Conservation (phyloP, 2,113 vertebrate species). For the Cavia porcellus region DNA sequence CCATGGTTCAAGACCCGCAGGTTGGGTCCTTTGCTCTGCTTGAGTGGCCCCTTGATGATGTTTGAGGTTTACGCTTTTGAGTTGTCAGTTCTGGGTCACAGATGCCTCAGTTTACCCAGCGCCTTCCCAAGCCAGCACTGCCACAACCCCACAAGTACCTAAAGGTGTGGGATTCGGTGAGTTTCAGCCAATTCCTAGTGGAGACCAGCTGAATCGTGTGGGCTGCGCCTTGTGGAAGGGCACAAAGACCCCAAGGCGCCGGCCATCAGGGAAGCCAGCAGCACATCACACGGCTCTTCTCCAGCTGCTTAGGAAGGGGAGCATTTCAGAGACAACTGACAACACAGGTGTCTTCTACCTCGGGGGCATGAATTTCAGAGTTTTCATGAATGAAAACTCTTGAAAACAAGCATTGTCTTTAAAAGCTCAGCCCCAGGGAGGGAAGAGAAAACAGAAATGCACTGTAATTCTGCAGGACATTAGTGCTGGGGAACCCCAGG, state of each 20-base stretch:
- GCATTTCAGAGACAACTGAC: background rate
- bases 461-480: rapidly evolving
- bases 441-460: too few relatives aligned
- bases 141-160: rapidly evolving
- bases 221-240: background rate
- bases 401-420: background rate
- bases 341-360: background rate
- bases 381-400: background rate
- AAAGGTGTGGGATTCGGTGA: background rate
- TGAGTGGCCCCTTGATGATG: background rate
- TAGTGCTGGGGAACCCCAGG: background rate
- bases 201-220: background rate
- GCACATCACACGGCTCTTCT: background rate
- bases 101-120: rapidly evolving
- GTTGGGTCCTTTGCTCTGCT: rapidly evolving
- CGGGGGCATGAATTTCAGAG: background rate
- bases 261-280: background rate
- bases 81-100: background rate
- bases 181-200: background rate
- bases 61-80: background rate
- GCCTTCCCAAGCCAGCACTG: background rate
- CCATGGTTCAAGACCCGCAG: background rate
- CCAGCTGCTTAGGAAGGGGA: background rate
- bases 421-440: background rate
- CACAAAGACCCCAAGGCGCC: background rate